Base-by-base conservation (phyloP, 2,797 vertebrate genomes). In the Danionella dracula region DNA sequence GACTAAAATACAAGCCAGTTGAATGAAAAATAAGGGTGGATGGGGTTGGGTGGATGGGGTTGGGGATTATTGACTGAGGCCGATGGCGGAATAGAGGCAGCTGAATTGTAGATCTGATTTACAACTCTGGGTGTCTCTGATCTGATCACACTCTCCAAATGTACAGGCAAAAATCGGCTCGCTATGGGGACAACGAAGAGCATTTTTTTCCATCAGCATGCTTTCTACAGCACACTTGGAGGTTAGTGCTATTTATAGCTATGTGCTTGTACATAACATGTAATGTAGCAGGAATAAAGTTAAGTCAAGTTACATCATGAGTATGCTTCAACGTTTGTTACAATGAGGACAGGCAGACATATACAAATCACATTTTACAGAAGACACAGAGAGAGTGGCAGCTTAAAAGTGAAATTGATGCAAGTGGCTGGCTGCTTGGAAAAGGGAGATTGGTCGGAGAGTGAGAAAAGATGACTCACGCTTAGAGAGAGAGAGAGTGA, bases 391-490 rank as follows among this genome's bases (percentile, higher is more conserved):
- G 50, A 20, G 44, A 44, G 49, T 54, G 27, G 4, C 19, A 11
- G 29, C 21, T 21, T 61, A 4, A 21, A 44, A 44, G 56, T 51
- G 21, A 68, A 56, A 58, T 31, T 45, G 29, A 64, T 42, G 17
- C 57, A 12, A 50, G 60, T 27, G 8, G 17, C 13, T 27, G 5
- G 17, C 13, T 57, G 60, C 15, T 58, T 49, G 49, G 55, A 73
- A 48, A 62, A 44, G 8, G 62, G 35, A 54, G 46, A 55, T 9
- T 56, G 20, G 56, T 34, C 51, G 31, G 29, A 48, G 53, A 59
- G 50, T 46, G 46, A 66, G 45, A 66, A 69, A 56, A 60, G 69
- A 81, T 71, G 60, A 73, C 59, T 73, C 71, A 73, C 53, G 37
- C 53, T 64, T 64, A 38, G 32, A 64, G 40, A 64, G 34, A 57